phyloP scores from a whole-genome alignment of 1,140 invertebrate genomes.

The Listronotus bonariensis region DNA sequence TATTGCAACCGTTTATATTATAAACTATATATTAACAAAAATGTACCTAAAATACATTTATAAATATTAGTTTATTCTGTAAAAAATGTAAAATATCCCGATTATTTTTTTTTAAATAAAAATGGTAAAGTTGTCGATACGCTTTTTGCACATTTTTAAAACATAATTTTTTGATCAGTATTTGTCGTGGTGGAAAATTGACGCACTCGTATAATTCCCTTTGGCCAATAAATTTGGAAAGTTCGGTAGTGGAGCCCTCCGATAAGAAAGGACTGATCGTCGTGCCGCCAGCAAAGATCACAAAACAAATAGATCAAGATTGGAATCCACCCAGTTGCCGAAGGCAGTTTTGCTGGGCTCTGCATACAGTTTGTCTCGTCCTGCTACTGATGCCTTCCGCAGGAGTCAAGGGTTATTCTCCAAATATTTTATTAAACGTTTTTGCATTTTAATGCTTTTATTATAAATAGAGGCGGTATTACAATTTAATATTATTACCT shows the following conservation, averaged over 20 bases:
- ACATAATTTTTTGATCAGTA: conserved; percentile 14
- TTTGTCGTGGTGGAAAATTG: conserved; percentile 26
- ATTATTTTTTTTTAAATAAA: too few species aligned
- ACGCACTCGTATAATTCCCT: conserved; percentile 46
- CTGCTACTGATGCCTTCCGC: conserved; percentile 5
- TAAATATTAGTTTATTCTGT: too few species aligned
- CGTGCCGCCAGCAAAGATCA: conserved; percentile 53
- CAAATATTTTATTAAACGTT: neutral
- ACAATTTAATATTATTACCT: too few species aligned
- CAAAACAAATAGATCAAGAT: conserved; percentile 58
- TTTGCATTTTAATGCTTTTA: neutral
- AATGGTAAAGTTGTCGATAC: too few species aligned
- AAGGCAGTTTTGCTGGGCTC: conserved; percentile 48
- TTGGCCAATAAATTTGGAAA: conserved; percentile 41
- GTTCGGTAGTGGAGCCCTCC: conserved; percentile 44
- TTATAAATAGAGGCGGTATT: too few species aligned
- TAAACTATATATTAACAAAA: too few species aligned
- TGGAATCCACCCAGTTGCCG: conserved; percentile 49
- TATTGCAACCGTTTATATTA: too few species aligned
- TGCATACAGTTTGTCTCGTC: conserved; percentile 47
- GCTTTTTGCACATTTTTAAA: neutral
- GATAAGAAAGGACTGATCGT: conserved; percentile 54
- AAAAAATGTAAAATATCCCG: too few species aligned
- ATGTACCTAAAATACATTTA: too few species aligned
- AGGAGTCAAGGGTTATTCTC: conserved; percentile 2